Evolutionary conservation across 2,113 vertebrate species (phyloP), one percentile per base, ranked within the genome.

Genomic region (Calidris pygmaea): DNA sequence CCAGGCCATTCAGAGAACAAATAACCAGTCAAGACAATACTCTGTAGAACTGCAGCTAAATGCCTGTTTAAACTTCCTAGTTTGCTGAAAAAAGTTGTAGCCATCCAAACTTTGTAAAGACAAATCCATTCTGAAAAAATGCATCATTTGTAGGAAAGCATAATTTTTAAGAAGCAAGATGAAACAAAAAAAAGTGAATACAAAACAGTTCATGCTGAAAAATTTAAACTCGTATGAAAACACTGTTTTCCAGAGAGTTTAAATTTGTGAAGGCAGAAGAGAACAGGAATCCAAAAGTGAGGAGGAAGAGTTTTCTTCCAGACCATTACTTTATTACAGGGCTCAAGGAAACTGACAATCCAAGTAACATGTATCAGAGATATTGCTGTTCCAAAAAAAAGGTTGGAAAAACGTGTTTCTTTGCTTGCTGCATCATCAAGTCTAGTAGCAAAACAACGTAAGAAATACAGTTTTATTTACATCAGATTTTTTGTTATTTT

Each of bases 31-130:
- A 85, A 74, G 11, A 18, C 17, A 86, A 66, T 14, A 24, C 41
- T 13, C n/a, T 63, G 32, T 37, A 58, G 65, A 62, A 41, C 9
- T 12, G 43, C n/a, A 91, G 66, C 52, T 58, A 66, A 77, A 85
- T 20, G 32, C 21, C 12, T 23, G 32, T 5, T 30, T 48, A 45
- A 80, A 30, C 34, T 13, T 24, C 0, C 0, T 3, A 30, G 35
- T 62, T 39, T 30, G 32, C 26, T n/a, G 47, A 59, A 89, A 89
- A 68, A 73, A 89, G 27, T 1, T 63, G 48, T 6, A 89, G 81
- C 26, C 39, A 48, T 20, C 41, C 14, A 62, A 80, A 91, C 10
- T 32, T 10, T 18, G 26, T 14, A 39, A 65, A 71, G 55, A 62
- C 5, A 50, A 95, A 91, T 3, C 12, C 41, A 32, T 41, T 53